Percentiles rank a stretch among this genome's conserved stretches.
These are phyloP conservation scores for Setophaga petechia DNA, from an alignment of 2,113 vertebrate species.

Conservation along the genomic window DNA sequence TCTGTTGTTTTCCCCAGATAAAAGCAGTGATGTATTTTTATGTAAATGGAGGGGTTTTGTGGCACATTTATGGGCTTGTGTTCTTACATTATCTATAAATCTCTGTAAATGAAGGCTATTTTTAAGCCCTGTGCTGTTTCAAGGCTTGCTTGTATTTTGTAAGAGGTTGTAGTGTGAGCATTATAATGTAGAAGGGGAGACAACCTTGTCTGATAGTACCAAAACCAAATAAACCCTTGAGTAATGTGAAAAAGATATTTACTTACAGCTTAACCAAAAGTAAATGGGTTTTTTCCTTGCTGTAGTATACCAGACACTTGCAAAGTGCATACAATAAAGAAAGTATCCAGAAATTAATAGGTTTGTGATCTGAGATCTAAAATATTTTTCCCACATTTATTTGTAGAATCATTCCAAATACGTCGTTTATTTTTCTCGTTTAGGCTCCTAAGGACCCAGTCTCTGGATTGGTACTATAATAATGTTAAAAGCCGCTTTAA, in stretches of 20 bases:
- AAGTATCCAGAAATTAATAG: neutral
- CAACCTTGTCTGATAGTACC: neutral
- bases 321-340: neutral
- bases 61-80: neutral
- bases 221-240: neutral
- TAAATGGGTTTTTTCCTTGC: neutral
- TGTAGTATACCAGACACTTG: neutral
- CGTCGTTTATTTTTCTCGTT: neutral
- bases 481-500: conserved; percentile 97
- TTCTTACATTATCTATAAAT: neutral
- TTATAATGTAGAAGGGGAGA: neutral
- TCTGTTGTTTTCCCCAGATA: neutral
- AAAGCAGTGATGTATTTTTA: neutral
- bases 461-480: conserved; percentile 97
- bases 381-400: neutral
- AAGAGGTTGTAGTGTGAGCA: neutral
- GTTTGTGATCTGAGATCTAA: neutral
- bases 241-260: neutral
- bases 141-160: neutral
- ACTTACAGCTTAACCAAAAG: neutral
- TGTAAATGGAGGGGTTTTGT: neutral
- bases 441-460: conserved; percentile 90
- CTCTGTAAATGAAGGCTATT: neutral
- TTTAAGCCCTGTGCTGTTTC: neutral
- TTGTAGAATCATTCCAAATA: neutral